Evolutionary conservation across 1,140 invertebrate species (phyloP).

Genomic region (Hesperophylax magnus): DNA sequence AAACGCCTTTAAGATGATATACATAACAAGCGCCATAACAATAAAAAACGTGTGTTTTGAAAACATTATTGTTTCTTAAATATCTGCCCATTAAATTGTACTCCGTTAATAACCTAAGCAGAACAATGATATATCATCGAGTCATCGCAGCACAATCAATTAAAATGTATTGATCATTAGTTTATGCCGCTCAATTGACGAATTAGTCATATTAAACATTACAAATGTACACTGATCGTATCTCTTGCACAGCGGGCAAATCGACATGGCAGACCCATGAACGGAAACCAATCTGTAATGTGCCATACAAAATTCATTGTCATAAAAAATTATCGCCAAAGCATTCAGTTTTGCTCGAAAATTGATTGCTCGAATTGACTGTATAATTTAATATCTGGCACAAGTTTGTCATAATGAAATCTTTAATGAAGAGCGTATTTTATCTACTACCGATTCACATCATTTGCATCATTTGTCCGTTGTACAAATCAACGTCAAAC

Average conservation of each 20-base stretch:
- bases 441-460: background rate
- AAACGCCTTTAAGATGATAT: too few relatives aligned
- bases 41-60: too few relatives aligned
- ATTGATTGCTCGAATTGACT: background rate
- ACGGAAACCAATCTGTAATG: background rate
- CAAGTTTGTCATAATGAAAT: background rate
- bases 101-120: too few relatives aligned
- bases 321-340: background rate
- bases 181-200: too few relatives aligned
- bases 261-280: background rate
- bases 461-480: background rate
- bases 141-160: too few relatives aligned
- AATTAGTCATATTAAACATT: background rate
- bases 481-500: background rate
- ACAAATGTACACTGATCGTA: background rate
- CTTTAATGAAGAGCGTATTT: background rate
- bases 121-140: too few relatives aligned
- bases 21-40: too few relatives aligned
- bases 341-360: background rate
- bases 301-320: background rate
- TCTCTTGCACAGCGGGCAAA: background rate
- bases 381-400: background rate
- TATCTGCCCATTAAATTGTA: too few relatives aligned
- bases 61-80: too few relatives aligned
- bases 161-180: too few relatives aligned